Evolutionary conservation across 2,888 invertebrate species (phyloP), one percentile per base, ranked within the genome.

Genomic region (Himalopsyche anomala): DNA sequence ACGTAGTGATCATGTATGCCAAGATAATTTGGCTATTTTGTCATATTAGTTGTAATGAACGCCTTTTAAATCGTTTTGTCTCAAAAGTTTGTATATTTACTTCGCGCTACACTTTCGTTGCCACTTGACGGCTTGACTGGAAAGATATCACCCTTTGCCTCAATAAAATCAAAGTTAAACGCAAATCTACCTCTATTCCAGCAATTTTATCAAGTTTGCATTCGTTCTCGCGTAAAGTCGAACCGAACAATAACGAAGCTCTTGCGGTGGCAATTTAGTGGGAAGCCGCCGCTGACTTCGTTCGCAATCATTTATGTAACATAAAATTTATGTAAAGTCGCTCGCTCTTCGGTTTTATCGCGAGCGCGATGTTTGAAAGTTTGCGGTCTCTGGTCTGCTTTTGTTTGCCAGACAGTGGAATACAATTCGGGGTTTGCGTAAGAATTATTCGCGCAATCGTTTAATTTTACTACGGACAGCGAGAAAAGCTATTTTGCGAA

Each of bases 291-390:
- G 36, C 28, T 36, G 74, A 74, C 15, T 74, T 74, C 36, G 74
- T 74, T 74, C 74, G 74, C 74, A 74, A 74, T 74, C 74, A 74
- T 74, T 74, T 74, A 74, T 74, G 74, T 74, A 38, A 38, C 74
- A 74, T 74, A 74, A 74, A 74, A 74, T 74, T 74, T 74, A 36
- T 74, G 74, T 74, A 74, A 74, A 74, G 74, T 74, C 74, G 74
- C 28, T 69, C 69, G 69, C 36, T 74, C 74, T 74, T 36, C 15
- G 74, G 11, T 12, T 74, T 74, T 74, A 74, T 74, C 74, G 38
- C 74, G 19, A 28, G 38, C 36, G 74, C 36, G 11, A 36, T 74
- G 74, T 74, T 74, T 74, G 74, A 74, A 74, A 74, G 74, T 74
- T 74, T 38, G 38, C 74, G 74, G 36, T 74, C 74, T 74, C 6